Conservation (phyloP, 1,140 invertebrate genomes). For the Amphibalanus amphitrite region DNA sequence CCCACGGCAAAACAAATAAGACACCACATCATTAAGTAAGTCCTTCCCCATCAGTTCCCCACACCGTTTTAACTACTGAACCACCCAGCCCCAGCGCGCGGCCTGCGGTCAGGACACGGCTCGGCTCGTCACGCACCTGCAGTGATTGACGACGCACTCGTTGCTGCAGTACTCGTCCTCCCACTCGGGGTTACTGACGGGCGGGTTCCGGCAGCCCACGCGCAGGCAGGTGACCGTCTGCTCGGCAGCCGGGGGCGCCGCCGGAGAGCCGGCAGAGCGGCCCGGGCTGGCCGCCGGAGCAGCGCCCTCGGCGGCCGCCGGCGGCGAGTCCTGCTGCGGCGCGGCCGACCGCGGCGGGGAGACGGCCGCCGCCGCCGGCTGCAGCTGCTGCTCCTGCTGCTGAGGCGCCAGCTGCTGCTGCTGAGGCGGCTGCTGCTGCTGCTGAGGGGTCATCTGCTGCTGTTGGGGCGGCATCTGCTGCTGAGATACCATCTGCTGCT, state of each 20-base stretch:
- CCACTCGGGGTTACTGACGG: conserved; percentile 83
- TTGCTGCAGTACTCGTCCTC: conserved; percentile 95
- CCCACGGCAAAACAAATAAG: no score
- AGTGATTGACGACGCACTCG: conserved; percentile 91
- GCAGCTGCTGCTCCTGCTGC: no score
- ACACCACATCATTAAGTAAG: no score
- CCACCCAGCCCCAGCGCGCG: no score
- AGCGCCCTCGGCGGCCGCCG: no score
- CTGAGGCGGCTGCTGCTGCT: no score
- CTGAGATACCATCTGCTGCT: conserved; percentile 20
- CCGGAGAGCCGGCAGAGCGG: conserved; percentile 9
- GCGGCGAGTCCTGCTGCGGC: conserved; percentile 22
- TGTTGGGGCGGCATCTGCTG: no score
- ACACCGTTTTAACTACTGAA: no score
- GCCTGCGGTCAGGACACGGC: no score
- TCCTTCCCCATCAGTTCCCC: no score
- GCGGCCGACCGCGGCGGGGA: conserved; percentile 29
- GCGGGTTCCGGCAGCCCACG: conserved; percentile 74
- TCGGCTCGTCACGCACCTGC: conserved; percentile 45
- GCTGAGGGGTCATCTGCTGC: no score
- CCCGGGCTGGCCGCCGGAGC: conserved; percentile 23
- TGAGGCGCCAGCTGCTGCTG: no score
- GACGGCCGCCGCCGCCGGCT: conserved; percentile 28
- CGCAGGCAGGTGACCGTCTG: conserved; percentile 44
- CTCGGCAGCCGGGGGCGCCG: not conserved